These are phyloP conservation scores for Caenorhabditis angaria DNA, from an alignment of 2,888 invertebrate genomes.

Conservation along the genomic window DNA sequence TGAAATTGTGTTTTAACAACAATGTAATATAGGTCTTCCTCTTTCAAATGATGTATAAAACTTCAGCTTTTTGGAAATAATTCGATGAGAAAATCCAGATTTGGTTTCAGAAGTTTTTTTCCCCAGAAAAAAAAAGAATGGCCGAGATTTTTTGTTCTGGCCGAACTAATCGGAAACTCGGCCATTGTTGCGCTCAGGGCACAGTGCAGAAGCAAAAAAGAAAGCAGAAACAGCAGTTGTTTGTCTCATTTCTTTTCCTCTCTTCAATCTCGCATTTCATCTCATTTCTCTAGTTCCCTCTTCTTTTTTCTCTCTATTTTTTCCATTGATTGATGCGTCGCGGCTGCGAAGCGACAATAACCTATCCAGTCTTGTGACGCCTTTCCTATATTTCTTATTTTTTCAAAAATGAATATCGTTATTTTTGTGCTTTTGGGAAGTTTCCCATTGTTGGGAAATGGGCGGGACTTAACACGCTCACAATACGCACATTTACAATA, in stretches of 20 bases:
- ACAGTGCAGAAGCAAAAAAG: too few species aligned
- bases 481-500: neutral
- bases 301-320: neutral
- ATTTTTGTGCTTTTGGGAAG: neutral
- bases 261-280: neutral
- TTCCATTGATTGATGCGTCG: neutral
- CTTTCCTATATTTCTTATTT: neutral
- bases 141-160: too few species aligned
- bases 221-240: neutral
- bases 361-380: constrained; percentile 8
- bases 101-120: too few species aligned
- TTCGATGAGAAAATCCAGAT: too few species aligned
- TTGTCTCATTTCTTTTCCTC: neutral
- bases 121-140: too few species aligned
- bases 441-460: neutral
- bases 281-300: neutral
- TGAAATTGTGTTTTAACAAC: too few species aligned
- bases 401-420: neutral
- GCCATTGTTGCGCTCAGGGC: too few species aligned
- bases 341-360: neutral
- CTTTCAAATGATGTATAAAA: too few species aligned
- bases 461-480: neutral
- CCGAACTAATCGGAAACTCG: too few species aligned
- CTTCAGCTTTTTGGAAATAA: too few species aligned
- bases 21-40: too few species aligned